A percentile compares a stretch with the other conserved stretches of the same genome.
Evolutionary conservation across 1,140 invertebrate genomes (phyloP).

Genomic region (Akabosia matsudoensis): DNA sequence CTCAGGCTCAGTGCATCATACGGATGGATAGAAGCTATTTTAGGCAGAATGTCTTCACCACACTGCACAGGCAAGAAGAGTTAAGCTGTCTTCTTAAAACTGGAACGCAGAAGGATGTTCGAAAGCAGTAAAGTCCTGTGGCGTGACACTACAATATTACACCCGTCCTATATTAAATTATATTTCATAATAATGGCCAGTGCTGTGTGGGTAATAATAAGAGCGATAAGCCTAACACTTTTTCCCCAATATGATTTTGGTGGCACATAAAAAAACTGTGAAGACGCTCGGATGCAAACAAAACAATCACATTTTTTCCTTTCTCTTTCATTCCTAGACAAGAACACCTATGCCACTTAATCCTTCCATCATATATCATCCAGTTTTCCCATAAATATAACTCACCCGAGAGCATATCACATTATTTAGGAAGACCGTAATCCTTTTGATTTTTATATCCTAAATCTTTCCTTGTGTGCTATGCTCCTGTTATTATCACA

Average conservation of each 20-base stretch:
- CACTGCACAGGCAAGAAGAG: no score
- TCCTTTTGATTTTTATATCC: neutral
- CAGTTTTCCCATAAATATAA: conserved; percentile 8
- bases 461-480: conserved; percentile 4
- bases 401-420: no score
- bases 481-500: neutral
- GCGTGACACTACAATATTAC: neutral
- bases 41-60: no score
- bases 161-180: neutral
- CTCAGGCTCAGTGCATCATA: neutral
- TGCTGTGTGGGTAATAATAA: no score
- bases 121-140: neutral
- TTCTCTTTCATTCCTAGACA: neutral
- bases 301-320: neutral
- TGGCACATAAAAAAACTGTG: no score
- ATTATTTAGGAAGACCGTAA: neutral
- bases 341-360: conserved; percentile 13
- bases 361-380: conserved; percentile 12
- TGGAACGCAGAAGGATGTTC: neutral
- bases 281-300: neutral
- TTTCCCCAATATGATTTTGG: no score
- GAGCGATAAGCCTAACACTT: no score
- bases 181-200: neutral
- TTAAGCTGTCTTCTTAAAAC: conserved; percentile 16
- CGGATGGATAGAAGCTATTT: no score